Evolutionary conservation across 2,797 vertebrate species (phyloP).

Genomic region (Graptemys geographica): DNA sequence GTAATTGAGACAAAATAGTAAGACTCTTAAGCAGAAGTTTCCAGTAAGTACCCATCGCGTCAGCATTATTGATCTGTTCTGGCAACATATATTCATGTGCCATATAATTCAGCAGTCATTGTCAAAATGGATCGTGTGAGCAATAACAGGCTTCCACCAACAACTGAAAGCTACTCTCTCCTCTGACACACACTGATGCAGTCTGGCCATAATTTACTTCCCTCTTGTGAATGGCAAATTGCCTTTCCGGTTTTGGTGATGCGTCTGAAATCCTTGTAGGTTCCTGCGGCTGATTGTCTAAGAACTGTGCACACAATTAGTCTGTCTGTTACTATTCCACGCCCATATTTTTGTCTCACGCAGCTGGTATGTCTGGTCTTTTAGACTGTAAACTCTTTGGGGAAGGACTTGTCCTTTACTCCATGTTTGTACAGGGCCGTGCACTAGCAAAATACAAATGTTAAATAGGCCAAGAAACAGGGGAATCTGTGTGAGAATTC

Average conservation of each 20-base stretch:
- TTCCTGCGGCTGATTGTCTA: accelerated
- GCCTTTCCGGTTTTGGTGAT: not conserved
- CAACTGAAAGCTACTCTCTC: constrained; percentile 22
- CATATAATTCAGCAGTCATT: constrained; percentile 35
- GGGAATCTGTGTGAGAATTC: not conserved
- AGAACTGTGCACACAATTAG: not conserved
- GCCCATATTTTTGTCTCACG: accelerated
- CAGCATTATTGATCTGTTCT: constrained; percentile 51
- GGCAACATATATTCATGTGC: constrained; percentile 39
- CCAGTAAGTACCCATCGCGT: constrained; percentile 47
- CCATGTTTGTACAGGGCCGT: not conserved
- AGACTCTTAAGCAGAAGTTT: constrained; percentile 42
- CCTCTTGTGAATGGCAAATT: constrained; percentile 14
- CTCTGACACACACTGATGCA: not conserved
- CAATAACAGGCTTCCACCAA: constrained; percentile 48
- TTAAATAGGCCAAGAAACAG: not conserved
- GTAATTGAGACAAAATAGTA: constrained; percentile 41
- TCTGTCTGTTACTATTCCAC: not conserved
- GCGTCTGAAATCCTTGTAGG: too few relatives aligned
- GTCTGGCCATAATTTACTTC: not conserved
- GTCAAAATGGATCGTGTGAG: constrained; percentile 30
- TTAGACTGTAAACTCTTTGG: not conserved
- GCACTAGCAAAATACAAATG: not conserved
- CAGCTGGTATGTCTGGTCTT: not conserved
- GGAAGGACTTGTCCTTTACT: not conserved